Evolutionary conservation across 1,140 invertebrate species (phyloP), one percentile per base, ranked within the genome.

Genomic region (Zaprionus vittiger): DNA sequence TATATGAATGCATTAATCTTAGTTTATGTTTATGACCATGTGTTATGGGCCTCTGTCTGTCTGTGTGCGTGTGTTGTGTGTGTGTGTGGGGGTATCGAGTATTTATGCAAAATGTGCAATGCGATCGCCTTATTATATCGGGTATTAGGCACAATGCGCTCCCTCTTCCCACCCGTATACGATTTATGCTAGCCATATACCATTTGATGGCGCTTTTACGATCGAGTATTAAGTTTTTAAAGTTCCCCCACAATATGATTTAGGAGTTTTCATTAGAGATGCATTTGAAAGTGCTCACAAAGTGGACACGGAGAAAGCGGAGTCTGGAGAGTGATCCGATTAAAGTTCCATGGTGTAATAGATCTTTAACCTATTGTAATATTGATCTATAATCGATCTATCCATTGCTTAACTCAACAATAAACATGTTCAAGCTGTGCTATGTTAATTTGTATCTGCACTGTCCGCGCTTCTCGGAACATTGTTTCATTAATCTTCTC

Each of bases 1-100:
- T 90, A 90, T 90, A 90, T 90, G 79, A 73, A 68, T 81, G 85
- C 85, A 90, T 90, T 90, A 85, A 90, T 90, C 85, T 85, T 90
- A 77, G 81, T 90, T 90, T 90, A 91, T 90, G 85, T 89, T 90
- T 80, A 90, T 75, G 72, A 55, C 52, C 72, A 74, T 56, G 56
- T 74, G 66, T 49, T 69, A 62, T 62, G 31, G 69, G 15, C 31
- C 31, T 11, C 9, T 34, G 0, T 34, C 9, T 17, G n/a, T 2
- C 15, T 22, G 28, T 11, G 31, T 9, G 24, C n/a, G 26, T 63
- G n/a, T 47, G 14, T 34, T 3, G 56, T 37, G 26, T 62, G 56
- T 37, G 26, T 62, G 55, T n/a, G 76, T 79, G 61, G 71, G 65
- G 56, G 34, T 72, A 74, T 79, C 66, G 60, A 55, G 61, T 76